Conservation (phyloP, 2,888 invertebrate species). For the Pristionchus arcanus region DNA sequence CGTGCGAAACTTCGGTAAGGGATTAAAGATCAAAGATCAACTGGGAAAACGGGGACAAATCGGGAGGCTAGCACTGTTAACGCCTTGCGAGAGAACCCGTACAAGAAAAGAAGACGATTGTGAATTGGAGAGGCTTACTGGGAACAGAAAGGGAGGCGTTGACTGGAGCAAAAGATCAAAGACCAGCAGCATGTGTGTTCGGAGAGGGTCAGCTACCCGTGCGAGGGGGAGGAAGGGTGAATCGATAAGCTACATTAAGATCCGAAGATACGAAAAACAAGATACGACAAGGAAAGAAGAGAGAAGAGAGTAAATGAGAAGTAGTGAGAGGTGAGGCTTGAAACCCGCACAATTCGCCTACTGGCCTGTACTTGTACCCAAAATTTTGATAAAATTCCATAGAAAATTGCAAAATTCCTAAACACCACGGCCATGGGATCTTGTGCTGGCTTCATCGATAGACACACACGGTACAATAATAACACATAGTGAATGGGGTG, state of each 20-base stretch:
- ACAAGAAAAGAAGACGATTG: background rate
- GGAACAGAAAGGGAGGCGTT: background rate
- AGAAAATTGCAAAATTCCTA: conserved; percentile 48
- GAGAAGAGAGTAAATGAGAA: background rate
- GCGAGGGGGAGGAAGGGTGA: too few species aligned
- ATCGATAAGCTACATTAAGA: conserved; percentile 15
- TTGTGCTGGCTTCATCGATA: conserved; percentile 38
- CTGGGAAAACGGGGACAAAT: background rate
- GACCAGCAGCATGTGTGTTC: background rate
- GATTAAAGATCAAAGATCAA: background rate
- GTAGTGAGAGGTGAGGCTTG: background rate
- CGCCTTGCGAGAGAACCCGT: background rate
- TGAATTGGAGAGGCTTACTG: conserved; percentile 18
- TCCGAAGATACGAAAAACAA: background rate
- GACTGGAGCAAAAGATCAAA: conserved; percentile 12
- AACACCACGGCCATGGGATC: conserved; percentile 1
- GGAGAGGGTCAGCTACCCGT: conserved; percentile 18
- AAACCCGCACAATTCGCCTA: conserved; percentile 24
- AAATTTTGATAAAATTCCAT: background rate
- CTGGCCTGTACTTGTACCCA: conserved; percentile 49
- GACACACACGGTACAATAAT: background rate
- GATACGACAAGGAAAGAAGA: background rate
- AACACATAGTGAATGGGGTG: background rate
- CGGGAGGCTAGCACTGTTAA: conserved; percentile 10
- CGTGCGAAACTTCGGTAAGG: conserved; percentile 1